phyloP scores from a whole-genome alignment of 2,113 vertebrate species.

The Oxyura jamaicensis region DNA sequence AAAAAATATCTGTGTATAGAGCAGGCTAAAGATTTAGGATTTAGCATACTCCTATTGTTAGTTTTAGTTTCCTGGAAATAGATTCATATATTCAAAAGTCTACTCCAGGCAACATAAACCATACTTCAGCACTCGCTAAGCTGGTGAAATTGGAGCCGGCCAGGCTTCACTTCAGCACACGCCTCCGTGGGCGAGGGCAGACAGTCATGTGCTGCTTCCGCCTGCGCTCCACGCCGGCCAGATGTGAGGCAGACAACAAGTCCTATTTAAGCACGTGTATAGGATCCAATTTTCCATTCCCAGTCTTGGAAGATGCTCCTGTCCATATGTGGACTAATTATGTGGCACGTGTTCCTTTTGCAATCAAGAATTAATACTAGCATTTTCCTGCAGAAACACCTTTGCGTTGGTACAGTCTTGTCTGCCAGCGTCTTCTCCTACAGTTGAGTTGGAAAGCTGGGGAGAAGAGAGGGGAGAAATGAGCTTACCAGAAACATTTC shows the following conservation, averaged over 20 bases:
- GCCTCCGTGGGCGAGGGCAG: background rate
- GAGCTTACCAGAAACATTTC: background rate
- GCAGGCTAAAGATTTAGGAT: background rate
- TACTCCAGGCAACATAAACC: background rate
- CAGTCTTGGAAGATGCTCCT: background rate
- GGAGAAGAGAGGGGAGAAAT: background rate
- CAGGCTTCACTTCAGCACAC: background rate
- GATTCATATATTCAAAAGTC: background rate
- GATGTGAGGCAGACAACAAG: slow-evolving; percentile 30
- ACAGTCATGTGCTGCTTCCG: background rate
- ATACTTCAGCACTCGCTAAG: background rate
- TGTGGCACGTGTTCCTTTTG: background rate
- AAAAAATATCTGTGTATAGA: background rate
- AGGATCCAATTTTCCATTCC: slow-evolving; percentile 27
- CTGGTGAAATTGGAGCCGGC: slow-evolving; percentile 1
- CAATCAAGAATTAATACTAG: background rate
- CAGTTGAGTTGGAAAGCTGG: background rate
- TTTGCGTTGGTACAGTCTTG: background rate
- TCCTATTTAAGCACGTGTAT: background rate
- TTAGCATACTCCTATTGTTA: background rate
- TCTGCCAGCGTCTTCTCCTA: background rate
- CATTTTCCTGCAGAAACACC: background rate
- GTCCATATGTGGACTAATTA: slow-evolving; percentile 31
- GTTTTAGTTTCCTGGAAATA: background rate
- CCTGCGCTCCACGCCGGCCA: background rate